These are phyloP conservation scores for Medauroidea extradentata DNA, from an alignment of 1,140 invertebrate species.

Conservation along the genomic window DNA sequence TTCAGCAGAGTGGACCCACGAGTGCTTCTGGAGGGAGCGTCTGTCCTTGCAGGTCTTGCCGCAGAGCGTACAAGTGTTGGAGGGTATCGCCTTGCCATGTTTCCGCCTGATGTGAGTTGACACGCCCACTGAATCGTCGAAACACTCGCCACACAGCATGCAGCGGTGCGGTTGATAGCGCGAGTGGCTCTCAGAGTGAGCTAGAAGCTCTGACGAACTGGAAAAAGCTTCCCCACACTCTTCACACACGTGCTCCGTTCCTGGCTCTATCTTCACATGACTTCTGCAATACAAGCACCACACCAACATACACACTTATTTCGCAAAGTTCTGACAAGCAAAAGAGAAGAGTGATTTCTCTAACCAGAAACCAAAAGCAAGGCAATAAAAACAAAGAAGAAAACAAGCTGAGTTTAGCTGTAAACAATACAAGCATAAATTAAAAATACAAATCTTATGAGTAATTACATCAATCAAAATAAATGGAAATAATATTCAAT, in stretches of 20 bases:
- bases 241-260: slow-evolving; percentile 5
- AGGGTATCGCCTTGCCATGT: slow-evolving; percentile 52
- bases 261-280: slow-evolving; percentile 47
- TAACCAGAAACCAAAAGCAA: too few relatives aligned
- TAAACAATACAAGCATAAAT: too few relatives aligned
- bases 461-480: too few relatives aligned
- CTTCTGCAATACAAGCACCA: slow-evolving; percentile 32
- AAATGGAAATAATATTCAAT: too few relatives aligned
- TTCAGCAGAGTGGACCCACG: slow-evolving; percentile 56
- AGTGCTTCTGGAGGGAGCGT: slow-evolving; percentile 61
- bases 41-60: slow-evolving; percentile 63
- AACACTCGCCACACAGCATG: slow-evolving; percentile 60
- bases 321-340: too few relatives aligned
- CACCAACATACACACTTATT: too few relatives aligned
- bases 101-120: slow-evolving; percentile 52
- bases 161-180: slow-evolving; percentile 43
- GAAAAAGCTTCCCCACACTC: slow-evolving; percentile 9
- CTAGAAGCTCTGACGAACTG: slow-evolving; percentile 4
- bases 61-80: slow-evolving; percentile 55
- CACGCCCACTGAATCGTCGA: slow-evolving; percentile 49
- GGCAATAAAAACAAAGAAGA: not conserved
- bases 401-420: not conserved
- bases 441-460: too few relatives aligned
- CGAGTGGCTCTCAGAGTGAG: slow-evolving; percentile 15
- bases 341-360: not conserved